phyloP scores from a whole-genome alignment of 1,140 invertebrate genomes.

The Brevipalpus yothersi region DNA sequence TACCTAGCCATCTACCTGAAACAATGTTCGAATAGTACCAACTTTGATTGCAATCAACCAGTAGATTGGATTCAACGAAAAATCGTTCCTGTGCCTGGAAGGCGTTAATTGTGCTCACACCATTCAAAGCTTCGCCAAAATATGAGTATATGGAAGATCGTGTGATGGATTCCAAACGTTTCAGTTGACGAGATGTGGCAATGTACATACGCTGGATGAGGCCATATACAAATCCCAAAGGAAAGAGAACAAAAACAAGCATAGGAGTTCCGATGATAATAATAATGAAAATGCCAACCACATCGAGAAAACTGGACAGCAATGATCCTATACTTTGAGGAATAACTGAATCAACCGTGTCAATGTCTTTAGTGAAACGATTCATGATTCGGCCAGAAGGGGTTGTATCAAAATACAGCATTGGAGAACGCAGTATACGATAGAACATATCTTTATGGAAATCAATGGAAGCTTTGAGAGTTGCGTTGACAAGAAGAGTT shows the following conservation, averaged over 20 bases:
- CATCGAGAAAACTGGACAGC: slow-evolving; percentile 30
- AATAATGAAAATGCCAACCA: slow-evolving; percentile 52
- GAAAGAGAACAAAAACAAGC: slow-evolving; percentile 55
- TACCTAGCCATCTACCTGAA: slow-evolving; percentile 22
- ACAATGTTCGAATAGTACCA: slow-evolving; percentile 44
- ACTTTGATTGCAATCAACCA: slow-evolving; percentile 48
- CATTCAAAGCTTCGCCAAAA: slow-evolving; percentile 22
- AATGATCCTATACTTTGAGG: slow-evolving; percentile 21
- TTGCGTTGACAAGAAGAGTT: slow-evolving; percentile 12
- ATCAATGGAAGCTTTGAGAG: slow-evolving; percentile 5
- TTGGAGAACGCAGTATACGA: slow-evolving; percentile 18
- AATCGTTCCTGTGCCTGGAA: slow-evolving; percentile 17
- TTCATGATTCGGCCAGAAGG: slow-evolving; percentile 30
- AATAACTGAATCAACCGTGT: slow-evolving; percentile 18
- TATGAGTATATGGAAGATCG: slow-evolving; percentile 27
- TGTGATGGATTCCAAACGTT: slow-evolving; percentile 25
- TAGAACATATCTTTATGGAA: slow-evolving; percentile 16
- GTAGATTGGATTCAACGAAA: slow-evolving; percentile 17
- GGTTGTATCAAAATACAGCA: slow-evolving; percentile 24
- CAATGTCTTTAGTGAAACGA: slow-evolving; percentile 26
- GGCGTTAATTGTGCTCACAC: slow-evolving; percentile 20
- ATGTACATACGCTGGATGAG: slow-evolving; percentile 23
- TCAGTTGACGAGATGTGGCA: slow-evolving; percentile 25
- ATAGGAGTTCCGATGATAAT: slow-evolving; percentile 35
- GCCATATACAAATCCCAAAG: slow-evolving; percentile 50